These are phyloP conservation scores for Cotesia congregata DNA, from an alignment of 2,888 invertebrate genomes.

Conservation along the genomic window DNA sequence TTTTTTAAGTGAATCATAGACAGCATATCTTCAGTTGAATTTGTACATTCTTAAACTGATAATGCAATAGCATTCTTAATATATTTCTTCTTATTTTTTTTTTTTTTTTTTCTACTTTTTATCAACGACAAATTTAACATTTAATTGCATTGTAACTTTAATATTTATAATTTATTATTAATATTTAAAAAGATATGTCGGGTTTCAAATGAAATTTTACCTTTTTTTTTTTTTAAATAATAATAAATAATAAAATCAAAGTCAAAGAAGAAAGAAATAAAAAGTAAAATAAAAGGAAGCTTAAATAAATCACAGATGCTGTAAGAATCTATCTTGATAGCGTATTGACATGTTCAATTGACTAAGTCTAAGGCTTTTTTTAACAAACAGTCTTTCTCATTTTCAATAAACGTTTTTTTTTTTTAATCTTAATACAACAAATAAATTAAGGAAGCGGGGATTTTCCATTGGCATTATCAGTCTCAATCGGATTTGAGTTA, in stretches of 20 bases:
- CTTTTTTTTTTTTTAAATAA: neutral
- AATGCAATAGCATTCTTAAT: slow-evolving; percentile 7
- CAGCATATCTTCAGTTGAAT: neutral
- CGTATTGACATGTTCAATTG: slow-evolving; percentile 36
- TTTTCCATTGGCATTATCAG: slow-evolving; percentile 26
- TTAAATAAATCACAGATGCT: slow-evolving; percentile 33
- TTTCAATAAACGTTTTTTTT: slow-evolving; percentile 24
- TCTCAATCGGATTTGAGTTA: neutral
- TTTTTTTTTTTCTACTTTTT: slow-evolving; percentile 2
- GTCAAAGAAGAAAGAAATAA: neutral
- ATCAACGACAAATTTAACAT: neutral
- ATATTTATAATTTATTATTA: slow-evolving; percentile 12
- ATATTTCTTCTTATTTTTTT: neutral
- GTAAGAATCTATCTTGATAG: slow-evolving; percentile 7
- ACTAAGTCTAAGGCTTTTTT: slow-evolving; percentile 31
- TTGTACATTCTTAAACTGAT: slow-evolving; percentile 29
- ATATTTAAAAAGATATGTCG: slow-evolving; percentile 34
- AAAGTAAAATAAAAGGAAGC: slow-evolving; percentile 4
- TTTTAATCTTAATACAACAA: neutral
- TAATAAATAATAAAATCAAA: slow-evolving; percentile 2
- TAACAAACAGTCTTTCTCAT: slow-evolving; percentile 17
- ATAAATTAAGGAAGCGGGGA: slow-evolving; percentile 30
- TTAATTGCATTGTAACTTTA: neutral
- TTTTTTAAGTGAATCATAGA: slow-evolving; percentile 16
- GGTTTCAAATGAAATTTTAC: slow-evolving; percentile 1